Evolutionary conservation across 37 sponge, comb jelly and placozoan genomes (phyloP).

Genomic region (Haliclona indistincta): DNA sequence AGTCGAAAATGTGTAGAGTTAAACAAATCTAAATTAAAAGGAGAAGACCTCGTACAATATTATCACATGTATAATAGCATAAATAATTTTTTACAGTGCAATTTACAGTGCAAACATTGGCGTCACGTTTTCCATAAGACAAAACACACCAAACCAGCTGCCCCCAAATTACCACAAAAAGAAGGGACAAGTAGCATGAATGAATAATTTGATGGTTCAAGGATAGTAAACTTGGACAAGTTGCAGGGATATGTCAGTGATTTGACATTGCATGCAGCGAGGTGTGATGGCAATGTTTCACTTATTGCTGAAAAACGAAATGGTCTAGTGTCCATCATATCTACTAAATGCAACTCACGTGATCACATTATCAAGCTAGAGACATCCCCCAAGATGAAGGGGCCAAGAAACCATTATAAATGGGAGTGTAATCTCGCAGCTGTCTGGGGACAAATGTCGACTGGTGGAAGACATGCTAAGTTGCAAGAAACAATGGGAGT

Average conservation of each 20-base stretch:
- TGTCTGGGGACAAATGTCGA: constrained; percentile 60
- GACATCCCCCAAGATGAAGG: constrained; percentile 33
- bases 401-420: background rate
- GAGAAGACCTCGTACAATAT: too few relatives aligned
- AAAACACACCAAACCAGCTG: background rate
- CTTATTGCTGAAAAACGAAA: background rate
- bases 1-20: too few relatives aligned
- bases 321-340: constrained; percentile 39
- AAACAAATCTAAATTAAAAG: too few relatives aligned
- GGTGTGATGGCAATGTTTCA: background rate
- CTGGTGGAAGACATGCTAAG: constrained; percentile 37
- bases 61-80: too few relatives aligned
- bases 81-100: too few relatives aligned
- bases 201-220: background rate
- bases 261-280: background rate
- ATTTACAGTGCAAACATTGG: background rate
- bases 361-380: constrained; percentile 1
- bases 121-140: background rate
- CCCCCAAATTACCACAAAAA: background rate
- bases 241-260: background rate
- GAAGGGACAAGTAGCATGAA: background rate
- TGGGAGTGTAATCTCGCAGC: constrained; percentile 50
- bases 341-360: background rate
- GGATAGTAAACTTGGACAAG: background rate
- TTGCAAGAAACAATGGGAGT: constrained; percentile 18